A percentile compares a stretch with the other conserved stretches of the same genome.
Conservation (phyloP, 30 jellyfish, hydroid and myxozoan genomes). For the Aurelia aurita region DNA sequence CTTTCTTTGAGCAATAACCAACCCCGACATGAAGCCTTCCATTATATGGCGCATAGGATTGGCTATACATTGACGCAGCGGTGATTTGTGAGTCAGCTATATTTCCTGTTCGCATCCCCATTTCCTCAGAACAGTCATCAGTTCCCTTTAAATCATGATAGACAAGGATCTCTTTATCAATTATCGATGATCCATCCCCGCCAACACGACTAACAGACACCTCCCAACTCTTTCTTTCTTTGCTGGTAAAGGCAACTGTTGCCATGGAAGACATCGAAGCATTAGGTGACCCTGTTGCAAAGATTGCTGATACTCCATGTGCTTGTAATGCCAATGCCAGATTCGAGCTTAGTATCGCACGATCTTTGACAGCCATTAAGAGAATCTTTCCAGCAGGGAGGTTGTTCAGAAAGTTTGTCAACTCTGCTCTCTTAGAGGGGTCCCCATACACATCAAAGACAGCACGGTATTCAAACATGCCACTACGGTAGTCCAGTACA, state of each 20-base stretch:
- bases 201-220: not conserved
- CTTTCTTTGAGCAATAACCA: too few relatives aligned
- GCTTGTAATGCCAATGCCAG: conserved; percentile 35
- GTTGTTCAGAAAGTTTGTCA: conserved; percentile 21
- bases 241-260: conserved; percentile 40
- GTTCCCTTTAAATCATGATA: conserved; percentile 16
- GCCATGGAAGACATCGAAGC: conserved; percentile 36
- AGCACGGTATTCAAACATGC: conserved; percentile 31
- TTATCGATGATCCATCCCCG: not conserved
- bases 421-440: not conserved
- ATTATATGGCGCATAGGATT: too few relatives aligned
- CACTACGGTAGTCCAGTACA: conserved; percentile 56
- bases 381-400: conserved; percentile 32
- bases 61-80: conserved; percentile 9
- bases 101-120: conserved; percentile 38
- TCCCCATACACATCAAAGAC: conserved; percentile 6
- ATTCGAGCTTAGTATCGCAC: not conserved
- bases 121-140: conserved; percentile 61
- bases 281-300: conserved; percentile 5
- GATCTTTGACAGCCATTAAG: conserved; percentile 26
- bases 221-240: conserved; percentile 47
- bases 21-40: too few relatives aligned
- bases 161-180: not conserved
- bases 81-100: conserved; percentile 26
- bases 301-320: conserved; percentile 42